Percentiles rank a stretch among this genome's conserved stretches.
These are phyloP conservation scores for Enteromius viviparus DNA, from an alignment of 2,797 vertebrate species.

Conservation along the genomic window DNA sequence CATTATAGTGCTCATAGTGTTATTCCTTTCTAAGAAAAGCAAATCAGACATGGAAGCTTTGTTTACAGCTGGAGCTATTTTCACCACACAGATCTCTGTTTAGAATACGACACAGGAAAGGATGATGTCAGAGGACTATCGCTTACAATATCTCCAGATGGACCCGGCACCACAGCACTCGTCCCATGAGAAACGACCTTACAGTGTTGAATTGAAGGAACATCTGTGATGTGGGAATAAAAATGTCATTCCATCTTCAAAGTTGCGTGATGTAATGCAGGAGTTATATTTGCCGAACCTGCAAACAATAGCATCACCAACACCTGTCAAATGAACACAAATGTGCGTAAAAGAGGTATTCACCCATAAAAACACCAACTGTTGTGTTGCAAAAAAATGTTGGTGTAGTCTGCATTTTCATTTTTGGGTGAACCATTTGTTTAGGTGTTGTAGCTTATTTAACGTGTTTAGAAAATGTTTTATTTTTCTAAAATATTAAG, in stretches of 20 bases:
- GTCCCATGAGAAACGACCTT: conserved; percentile 89
- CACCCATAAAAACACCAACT: neutral
- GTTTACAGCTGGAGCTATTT: conserved; percentile 76
- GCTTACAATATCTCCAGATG: conserved; percentile 85
- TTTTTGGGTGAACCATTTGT: neutral
- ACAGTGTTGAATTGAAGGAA: conserved; percentile 82
- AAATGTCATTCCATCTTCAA: conserved; percentile 71
- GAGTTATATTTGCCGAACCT: conserved; percentile 3
- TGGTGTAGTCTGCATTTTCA: neutral
- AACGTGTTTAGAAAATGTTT: neutral
- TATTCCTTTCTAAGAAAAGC: conserved; percentile 64
- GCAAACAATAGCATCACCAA: conserved; percentile 11
- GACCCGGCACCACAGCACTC: conserved; percentile 55
- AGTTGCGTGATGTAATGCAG: conserved; percentile 6
- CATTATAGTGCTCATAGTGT: conserved; percentile 5
- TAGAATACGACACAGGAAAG: conserved; percentile 85
- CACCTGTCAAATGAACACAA: conserved; percentile 2
- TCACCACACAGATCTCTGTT: conserved; percentile 75
- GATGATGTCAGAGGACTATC: conserved; percentile 94
- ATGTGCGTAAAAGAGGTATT: neutral
- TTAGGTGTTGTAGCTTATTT: neutral
- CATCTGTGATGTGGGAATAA: conserved; percentile 82
- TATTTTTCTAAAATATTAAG: no score
- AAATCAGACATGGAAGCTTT: conserved; percentile 70
- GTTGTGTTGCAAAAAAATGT: neutral